phyloP scores from a whole-genome alignment of 2,888 invertebrate genomes.

The Drosophila anomalata region DNA sequence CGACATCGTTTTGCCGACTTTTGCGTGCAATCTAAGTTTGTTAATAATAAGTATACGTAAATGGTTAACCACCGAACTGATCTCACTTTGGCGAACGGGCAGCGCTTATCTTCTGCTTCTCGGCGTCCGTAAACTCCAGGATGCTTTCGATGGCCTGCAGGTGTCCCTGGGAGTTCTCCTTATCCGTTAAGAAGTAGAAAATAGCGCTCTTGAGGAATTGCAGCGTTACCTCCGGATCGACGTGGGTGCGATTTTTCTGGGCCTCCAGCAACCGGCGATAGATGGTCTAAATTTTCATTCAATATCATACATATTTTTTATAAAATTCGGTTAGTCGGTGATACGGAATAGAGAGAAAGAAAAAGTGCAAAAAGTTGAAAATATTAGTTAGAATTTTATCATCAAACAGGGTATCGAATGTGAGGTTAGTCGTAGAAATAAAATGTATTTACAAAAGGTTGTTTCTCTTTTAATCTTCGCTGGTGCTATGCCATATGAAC shows the following conservation, averaged over 20 bases:
- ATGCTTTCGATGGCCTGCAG: constrained; percentile 95
- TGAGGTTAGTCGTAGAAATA: constrained; percentile 52
- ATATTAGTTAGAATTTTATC: constrained; percentile 11
- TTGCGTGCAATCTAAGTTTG: constrained; percentile 16
- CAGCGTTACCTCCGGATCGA: constrained; percentile 95
- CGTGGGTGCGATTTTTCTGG: constrained; percentile 88
- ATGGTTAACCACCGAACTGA: constrained; percentile 15
- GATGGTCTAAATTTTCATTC: constrained; percentile 87
- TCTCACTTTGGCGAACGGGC: constrained; percentile 85
- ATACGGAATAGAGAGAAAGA: constrained; percentile 29
- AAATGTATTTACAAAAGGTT: constrained; percentile 62
- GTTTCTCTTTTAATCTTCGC: constrained; percentile 40
- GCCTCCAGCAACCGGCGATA: constrained; percentile 92
- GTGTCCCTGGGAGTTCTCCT: constrained; percentile 94
- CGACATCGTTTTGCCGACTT: constrained; percentile 66
- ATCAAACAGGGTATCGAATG: constrained; percentile 9
- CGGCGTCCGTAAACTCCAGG: constrained; percentile 92
- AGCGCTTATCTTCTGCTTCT: constrained; percentile 91
- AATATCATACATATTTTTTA: constrained; percentile 16
- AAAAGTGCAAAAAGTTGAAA: constrained; percentile 53
- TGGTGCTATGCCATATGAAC: constrained; percentile 73
- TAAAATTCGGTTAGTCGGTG: constrained; percentile 18
- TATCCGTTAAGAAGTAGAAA: constrained; percentile 95
- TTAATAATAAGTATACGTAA: constrained; percentile 39
- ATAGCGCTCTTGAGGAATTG: constrained; percentile 97